Evolutionary conservation across 2,113 vertebrate genomes (phyloP), one percentile per base, ranked within the genome.

Genomic region (Limnothrissa miodon): DNA sequence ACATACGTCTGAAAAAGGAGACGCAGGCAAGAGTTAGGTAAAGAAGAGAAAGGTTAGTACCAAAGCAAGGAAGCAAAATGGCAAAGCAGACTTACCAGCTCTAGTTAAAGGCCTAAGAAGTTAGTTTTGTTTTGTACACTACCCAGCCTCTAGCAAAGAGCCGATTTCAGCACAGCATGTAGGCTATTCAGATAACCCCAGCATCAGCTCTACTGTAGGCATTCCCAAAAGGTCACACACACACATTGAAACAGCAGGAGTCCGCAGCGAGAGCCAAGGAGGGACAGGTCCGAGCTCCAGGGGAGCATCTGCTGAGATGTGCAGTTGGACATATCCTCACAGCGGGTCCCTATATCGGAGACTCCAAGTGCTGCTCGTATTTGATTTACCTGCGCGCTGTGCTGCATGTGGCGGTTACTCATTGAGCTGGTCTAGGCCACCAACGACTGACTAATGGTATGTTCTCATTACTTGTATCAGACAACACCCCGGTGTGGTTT

Each of bases 161-260:
- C 66, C 17, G 25, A 36, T 11, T 74, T 74, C 29, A 74, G 66
- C 66, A 74, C 33, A 74, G 66, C 29, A 36, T 36, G 13, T 36
- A n/a, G n/a, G n/a, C n/a, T n/a, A 36, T 17, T 62, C 66, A 36
- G 1, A 36, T 74, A 74, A 36, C 33, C 36, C 33, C 36, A 33
- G 33, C 66, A 74, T 36, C 25, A 33, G 33, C 66, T 36, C 66
- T 74, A 17, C 66, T 36, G 29, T 74, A 17, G 36, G 66, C 66
- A 15, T 33, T 36, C 66, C 10, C 5, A n/a, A 56, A 62, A 29
- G 59, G 23, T 36, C 66, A 74, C 66, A 74, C 66, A 74, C 66
- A 74, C 66, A 74, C 66, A 74, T 36, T 36, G 11, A 74, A 29
- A 74, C 66, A 74, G 59, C 59, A 62, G 59, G 59, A 9, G 59